A percentile compares a stretch with the other conserved stretches of the same genome.
These are phyloP conservation scores for Leptinotarsa haldemani DNA, from an alignment of 2,888 invertebrate species.

Conservation along the genomic window DNA sequence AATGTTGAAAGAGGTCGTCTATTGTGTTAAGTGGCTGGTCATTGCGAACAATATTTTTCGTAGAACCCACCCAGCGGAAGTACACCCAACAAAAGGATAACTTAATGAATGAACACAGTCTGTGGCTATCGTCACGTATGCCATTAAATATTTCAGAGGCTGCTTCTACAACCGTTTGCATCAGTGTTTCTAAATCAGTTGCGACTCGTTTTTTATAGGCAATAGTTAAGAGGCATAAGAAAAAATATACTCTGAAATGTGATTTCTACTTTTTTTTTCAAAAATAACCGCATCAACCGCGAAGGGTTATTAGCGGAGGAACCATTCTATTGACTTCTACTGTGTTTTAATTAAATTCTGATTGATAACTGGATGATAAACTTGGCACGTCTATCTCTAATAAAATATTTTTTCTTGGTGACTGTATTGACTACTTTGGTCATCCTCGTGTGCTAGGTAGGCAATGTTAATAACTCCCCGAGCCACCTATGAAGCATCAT, in stretches of 20 bases:
- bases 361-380: too few species aligned
- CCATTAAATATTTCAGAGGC: neutral
- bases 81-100: neutral
- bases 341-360: neutral
- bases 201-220: neutral
- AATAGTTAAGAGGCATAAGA: too few species aligned
- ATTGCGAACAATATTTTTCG: neutral
- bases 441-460: too few species aligned
- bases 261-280: too few species aligned
- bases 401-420: too few species aligned
- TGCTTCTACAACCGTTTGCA: neutral
- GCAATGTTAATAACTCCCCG: too few species aligned
- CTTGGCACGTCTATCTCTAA: too few species aligned
- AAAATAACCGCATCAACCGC: too few species aligned
- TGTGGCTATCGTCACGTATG: conserved; percentile 16
- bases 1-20: neutral
- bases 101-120: conserved; percentile 1
- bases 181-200: neutral
- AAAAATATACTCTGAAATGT: neutral
- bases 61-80: conserved; percentile 1
- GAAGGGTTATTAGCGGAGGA: too few species aligned
- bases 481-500: too few species aligned
- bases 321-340: too few species aligned
- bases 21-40: conserved; percentile 6
- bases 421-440: too few species aligned